Conservation (phyloP, 2,113 vertebrate genomes). For the Rhegmatorhina hoffmannsi region DNA sequence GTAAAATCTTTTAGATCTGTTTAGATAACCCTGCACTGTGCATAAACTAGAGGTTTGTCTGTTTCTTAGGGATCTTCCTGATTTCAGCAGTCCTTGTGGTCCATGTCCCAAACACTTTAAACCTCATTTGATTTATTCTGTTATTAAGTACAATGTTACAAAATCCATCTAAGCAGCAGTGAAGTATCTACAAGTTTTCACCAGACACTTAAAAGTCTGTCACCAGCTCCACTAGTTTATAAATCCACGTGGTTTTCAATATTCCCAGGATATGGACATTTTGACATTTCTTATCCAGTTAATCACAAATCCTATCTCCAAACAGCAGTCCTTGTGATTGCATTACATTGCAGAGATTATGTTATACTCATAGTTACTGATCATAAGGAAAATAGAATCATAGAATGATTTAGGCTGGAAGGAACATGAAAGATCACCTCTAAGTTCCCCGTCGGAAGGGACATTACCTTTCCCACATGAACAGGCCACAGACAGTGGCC, state of each 20-base stretch:
- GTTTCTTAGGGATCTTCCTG: background rate
- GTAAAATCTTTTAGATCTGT: background rate
- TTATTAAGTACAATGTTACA: background rate
- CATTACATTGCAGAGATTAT: background rate
- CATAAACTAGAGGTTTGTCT: background rate
- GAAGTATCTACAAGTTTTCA: background rate
- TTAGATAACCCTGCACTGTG: background rate
- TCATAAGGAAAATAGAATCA: background rate
- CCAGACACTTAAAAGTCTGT: background rate
- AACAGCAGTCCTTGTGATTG: background rate
- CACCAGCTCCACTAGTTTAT: background rate
- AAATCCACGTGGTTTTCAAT: background rate
- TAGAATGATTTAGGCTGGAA: background rate
- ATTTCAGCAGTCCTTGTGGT: background rate
- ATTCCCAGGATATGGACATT: background rate
- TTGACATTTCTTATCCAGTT: background rate
- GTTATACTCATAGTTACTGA: background rate
- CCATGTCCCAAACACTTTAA: background rate
- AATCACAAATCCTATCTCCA: background rate
- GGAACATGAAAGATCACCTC: background rate
- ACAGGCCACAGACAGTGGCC: rapidly evolving
- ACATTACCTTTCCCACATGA: background rate
- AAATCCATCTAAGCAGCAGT: background rate
- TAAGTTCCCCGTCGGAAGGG: background rate
- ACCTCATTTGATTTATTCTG: background rate